Percentiles rank a stretch among this genome's conserved stretches.
Conservation (phyloP, 2,113 vertebrate genomes). For the Podocnemis expansa region DNA sequence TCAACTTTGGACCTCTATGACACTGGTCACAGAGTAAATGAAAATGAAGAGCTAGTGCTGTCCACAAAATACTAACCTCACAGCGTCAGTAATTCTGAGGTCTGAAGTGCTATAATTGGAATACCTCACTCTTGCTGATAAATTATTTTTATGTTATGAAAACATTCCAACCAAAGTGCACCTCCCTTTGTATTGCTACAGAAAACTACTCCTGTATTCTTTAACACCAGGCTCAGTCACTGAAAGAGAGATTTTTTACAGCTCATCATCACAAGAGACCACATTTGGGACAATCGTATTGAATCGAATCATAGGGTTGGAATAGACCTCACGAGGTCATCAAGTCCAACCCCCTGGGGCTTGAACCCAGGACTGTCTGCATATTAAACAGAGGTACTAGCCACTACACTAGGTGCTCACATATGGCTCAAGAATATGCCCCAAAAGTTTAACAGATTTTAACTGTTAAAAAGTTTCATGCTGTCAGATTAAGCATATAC, state of each 20-base stretch:
- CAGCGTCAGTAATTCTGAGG: not conserved
- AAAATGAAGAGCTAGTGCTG: not conserved
- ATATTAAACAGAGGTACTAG: too few relatives aligned
- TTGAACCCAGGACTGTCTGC: too few relatives aligned
- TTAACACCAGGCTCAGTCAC: not conserved
- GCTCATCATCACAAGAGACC: not conserved
- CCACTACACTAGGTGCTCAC: too few relatives aligned
- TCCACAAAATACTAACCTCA: not conserved
- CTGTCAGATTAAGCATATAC: not conserved
- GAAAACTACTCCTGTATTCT: not conserved
- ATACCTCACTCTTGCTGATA: not conserved
- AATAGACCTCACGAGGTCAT: too few relatives aligned
- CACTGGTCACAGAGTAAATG: not conserved
- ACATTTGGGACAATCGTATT: not conserved
- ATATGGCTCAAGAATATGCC: not conserved
- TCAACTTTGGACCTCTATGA: fast-evolving
- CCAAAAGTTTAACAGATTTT: not conserved
- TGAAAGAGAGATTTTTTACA: not conserved
- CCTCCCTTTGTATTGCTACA: not conserved
- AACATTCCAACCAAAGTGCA: not conserved
- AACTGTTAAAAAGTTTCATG: not conserved
- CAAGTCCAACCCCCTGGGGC: too few relatives aligned
- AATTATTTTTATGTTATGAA: not conserved
- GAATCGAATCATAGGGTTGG: too few relatives aligned
- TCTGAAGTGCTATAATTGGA: not conserved